Base-by-base conservation (phyloP, 64 coral and sea anemone genomes). In the Montipora foliosa region DNA sequence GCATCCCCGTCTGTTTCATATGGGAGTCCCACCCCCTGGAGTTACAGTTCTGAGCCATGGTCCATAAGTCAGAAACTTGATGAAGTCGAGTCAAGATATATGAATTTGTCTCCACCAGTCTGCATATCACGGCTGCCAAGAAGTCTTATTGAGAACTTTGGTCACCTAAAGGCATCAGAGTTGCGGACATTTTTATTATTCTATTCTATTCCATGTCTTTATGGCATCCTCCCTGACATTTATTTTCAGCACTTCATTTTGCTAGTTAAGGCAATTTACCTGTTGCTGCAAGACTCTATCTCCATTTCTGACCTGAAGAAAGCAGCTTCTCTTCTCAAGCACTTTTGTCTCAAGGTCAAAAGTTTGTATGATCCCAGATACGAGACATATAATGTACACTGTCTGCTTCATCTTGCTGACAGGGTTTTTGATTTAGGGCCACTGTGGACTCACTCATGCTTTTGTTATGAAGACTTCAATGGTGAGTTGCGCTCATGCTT, bases 61-160 rank as follows among this genome's bases (percentile, higher is more conserved):
- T 89, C 87, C 1, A 11, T 89, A 20, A 45, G 68, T 22, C 48
- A 76, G 17, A 49, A 21, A 60, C 45, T 75, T 25, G 8, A 74
- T 22, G 72, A 89, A 55, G 9, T 89, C 10, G 71, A 89, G 46
- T 22, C n/a, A 25, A 89, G 87, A 48, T 75, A 89, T 29, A 20
- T 89, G 20, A 53, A 76, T 16, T 46, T 89, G n/a, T 19, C n/a
- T 50, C 87, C 87, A 50, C 87, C 87, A 22, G 37, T 11, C n/a
- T 89, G 87, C 51, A 89, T 89, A 48, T 76, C 87, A 9, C 67
- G 87, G 2, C 50, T 89, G 25, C 87, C 87, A 49, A 73, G 87
- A 89, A 89, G 87, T 70, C 87, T 89, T 64, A 64, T 64, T 13
- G 60, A 64, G 60, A 64, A 64, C 60, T 64, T 64, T 64, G 60